A percentile compares a stretch with the other conserved stretches of the same genome.
phyloP scores from a whole-genome alignment of 2,888 invertebrate species.

The Lasioglossum lativentre region DNA sequence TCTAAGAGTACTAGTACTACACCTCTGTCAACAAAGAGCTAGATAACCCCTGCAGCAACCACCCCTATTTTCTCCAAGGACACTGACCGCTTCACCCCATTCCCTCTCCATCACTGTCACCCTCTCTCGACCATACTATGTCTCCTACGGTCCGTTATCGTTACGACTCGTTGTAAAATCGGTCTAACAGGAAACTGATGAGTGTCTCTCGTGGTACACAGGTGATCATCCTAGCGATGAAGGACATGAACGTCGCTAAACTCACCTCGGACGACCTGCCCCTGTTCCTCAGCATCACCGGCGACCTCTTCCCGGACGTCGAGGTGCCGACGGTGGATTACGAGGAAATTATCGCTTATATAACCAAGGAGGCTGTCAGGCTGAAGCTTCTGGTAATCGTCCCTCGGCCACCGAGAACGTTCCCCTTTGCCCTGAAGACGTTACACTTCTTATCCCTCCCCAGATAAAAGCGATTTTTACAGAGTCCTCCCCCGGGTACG shows the following conservation, averaged over 20 bases:
- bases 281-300: constrained; percentile 93
- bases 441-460: not conserved
- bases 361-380: constrained; percentile 88
- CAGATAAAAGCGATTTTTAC: not conserved
- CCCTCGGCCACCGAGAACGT: not conserved
- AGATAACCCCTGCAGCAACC: not conserved
- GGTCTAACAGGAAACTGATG: constrained; percentile 17
- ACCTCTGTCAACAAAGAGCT: no score
- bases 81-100: not conserved
- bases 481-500: not conserved
- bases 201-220: constrained; percentile 73
- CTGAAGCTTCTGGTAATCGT: constrained; percentile 87
- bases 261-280: constrained; percentile 94
- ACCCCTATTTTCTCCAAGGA: not conserved
- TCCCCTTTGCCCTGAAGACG: not conserved
- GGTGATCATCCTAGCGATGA: constrained; percentile 93
- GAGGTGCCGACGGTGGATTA: constrained; percentile 92
- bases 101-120: constrained; percentile 6
- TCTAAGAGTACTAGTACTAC: no score
- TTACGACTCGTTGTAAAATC: constrained; percentile 3
- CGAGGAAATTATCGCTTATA: constrained; percentile 87
- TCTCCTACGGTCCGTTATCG: not conserved
- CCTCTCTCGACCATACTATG: not conserved
- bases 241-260: constrained; percentile 96
- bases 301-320: constrained; percentile 94